Conservation (phyloP, 2,888 invertebrate genomes). For the Mongoloraphidia duomilia region DNA sequence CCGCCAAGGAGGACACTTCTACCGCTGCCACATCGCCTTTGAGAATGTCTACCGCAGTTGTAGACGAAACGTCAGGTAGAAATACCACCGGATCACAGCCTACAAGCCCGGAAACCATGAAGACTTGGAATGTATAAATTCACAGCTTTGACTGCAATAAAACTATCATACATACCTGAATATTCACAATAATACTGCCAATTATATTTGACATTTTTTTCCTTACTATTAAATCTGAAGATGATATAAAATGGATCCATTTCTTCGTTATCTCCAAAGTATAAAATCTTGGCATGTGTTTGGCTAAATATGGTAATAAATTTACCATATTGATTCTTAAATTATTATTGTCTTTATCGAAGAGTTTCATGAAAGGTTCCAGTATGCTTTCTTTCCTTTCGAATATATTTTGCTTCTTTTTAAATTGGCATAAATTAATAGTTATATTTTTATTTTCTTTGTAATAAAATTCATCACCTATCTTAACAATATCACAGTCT, state of each 20-base stretch:
- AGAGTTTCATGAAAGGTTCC: conserved; percentile 19
- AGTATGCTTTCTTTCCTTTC: conserved; percentile 19
- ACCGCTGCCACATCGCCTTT: no score
- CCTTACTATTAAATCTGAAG: conserved; percentile 24
- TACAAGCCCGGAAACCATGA: no score
- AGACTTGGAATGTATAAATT: no score
- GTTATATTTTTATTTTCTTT: no score
- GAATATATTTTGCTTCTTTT: conserved; percentile 16
- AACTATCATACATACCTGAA: conserved; percentile 13
- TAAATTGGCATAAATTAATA: conserved; percentile 12
- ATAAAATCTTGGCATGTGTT: conserved; percentile 29
- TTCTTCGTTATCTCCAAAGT: conserved; percentile 22
- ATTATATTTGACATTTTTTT: conserved; percentile 24
- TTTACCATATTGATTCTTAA: conserved; percentile 25
- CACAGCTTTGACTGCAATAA: no score
- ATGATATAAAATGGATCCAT: conserved; percentile 29
- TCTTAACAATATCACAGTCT: no score
- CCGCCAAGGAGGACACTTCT: no score
- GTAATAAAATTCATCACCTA: no score
- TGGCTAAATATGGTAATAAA: conserved; percentile 28
- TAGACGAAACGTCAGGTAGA: no score
- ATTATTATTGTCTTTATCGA: conserved; percentile 18
- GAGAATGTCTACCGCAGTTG: no score
- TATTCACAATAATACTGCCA: conserved; percentile 22
- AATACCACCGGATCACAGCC: no score